phyloP scores from a whole-genome alignment of 1,140 invertebrate genomes.

The Chironomus tepperi region DNA sequence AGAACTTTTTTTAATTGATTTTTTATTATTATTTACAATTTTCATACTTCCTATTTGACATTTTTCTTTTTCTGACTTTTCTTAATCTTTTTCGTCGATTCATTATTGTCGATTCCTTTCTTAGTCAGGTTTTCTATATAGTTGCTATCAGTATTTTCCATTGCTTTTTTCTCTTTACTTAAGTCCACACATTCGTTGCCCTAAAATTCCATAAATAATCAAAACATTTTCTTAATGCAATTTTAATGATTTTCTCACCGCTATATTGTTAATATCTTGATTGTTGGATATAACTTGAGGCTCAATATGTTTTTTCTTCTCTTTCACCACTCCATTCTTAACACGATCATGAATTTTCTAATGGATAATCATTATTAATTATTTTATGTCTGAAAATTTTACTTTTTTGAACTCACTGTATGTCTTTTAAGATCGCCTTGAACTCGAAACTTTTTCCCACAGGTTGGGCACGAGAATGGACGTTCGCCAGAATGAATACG shows the following conservation, averaged over 20 bases:
- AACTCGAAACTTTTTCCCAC: slow-evolving; percentile 75
- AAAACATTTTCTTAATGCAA: too few relatives aligned
- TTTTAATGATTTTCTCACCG: too few relatives aligned
- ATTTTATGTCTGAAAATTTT: too few relatives aligned
- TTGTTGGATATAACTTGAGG: neutral
- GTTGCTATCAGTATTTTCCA: too few relatives aligned
- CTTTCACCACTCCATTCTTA: neutral
- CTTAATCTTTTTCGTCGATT: neutral
- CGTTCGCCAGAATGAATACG: slow-evolving; percentile 52
- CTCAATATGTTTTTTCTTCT: neutral
- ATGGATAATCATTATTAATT: too few relatives aligned
- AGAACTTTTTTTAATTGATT: too few relatives aligned
- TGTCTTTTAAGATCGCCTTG: slow-evolving; percentile 83
- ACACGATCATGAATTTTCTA: slow-evolving; percentile 54
- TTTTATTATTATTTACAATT: too few relatives aligned
- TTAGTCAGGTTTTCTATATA: neutral
- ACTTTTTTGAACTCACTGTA: slow-evolving; percentile 35
- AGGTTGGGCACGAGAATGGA: slow-evolving; percentile 66
- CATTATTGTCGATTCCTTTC: neutral
- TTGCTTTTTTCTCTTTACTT: neutral
- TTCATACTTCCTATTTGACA: neutral
- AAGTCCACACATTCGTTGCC: neutral
- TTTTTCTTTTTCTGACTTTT: neutral
- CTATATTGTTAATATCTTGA: too few relatives aligned
- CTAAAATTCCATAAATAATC: too few relatives aligned